Conservation (phyloP, 1,140 invertebrate species). For the Thaumatotibia leucotreta region DNA sequence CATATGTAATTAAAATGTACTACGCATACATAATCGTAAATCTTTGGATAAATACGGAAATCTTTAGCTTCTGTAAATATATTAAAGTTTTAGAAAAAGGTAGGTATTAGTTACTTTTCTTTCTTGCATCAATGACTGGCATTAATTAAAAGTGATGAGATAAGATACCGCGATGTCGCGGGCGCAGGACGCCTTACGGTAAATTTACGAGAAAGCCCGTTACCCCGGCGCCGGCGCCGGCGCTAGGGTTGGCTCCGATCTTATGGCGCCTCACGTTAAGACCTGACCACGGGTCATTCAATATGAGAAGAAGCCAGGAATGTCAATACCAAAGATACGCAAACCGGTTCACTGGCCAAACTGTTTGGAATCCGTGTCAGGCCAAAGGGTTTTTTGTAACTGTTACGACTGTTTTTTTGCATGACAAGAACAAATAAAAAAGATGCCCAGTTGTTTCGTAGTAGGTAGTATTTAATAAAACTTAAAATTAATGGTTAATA, state of each 20-base stretch:
- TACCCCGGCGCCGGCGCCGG: not conserved
- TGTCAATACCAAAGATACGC: not conserved
- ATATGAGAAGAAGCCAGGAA: not conserved
- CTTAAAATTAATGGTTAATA: too few species aligned
- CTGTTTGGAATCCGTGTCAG: not conserved
- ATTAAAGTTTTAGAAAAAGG: not conserved
- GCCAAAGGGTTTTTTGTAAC: slow-evolving; percentile 7
- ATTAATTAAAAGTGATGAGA: not conserved
- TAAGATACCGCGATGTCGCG: not conserved
- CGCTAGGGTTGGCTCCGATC: not conserved
- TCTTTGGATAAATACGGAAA: too few species aligned
- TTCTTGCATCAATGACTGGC: not conserved
- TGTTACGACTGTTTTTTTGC: not conserved
- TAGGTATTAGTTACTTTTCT: not conserved
- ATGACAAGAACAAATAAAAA: not conserved
- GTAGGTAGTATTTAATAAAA: too few species aligned
- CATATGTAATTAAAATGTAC: too few species aligned
- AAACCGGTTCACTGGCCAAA: not conserved
- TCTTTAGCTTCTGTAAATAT: not conserved
- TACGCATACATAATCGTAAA: too few species aligned
- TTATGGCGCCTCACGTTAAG: not conserved
- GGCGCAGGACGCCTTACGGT: slow-evolving; percentile 1
- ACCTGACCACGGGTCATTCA: not conserved
- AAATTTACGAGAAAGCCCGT: slow-evolving; percentile 7
- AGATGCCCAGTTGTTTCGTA: too few species aligned